Evolutionary conservation across 2,797 vertebrate genomes (phyloP).

Genomic region (Pangasius sanitwongsei): DNA sequence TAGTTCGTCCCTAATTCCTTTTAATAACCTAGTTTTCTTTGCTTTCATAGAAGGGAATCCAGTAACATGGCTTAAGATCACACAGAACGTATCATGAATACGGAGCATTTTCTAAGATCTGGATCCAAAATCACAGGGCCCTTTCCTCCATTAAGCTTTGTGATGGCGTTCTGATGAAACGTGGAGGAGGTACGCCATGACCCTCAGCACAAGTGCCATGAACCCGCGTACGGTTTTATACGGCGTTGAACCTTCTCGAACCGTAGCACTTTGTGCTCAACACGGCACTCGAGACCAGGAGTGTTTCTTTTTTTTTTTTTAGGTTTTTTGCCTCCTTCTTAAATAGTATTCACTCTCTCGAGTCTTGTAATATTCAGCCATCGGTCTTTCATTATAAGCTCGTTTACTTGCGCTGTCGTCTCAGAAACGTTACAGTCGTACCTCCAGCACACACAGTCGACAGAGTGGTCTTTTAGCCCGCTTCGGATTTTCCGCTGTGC

Average conservation of each 20-base stretch:
- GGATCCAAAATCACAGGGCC: neutral
- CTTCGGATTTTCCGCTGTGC: conserved; percentile 55
- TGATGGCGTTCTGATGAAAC: neutral
- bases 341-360: neutral
- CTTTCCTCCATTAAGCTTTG: neutral
- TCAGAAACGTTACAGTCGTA: neutral
- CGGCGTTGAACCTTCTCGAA: too few species aligned
- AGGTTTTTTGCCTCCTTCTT: neutral
- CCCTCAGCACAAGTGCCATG: neutral
- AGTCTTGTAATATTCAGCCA: neutral
- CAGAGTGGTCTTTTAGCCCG: neutral
- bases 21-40: neutral
- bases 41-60: neutral
- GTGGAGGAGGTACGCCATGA: neutral
- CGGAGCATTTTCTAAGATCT: neutral
- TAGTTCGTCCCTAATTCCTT: neutral
- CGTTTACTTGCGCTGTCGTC: neutral
- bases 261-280: neutral
- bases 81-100: neutral
- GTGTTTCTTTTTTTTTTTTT: neutral
- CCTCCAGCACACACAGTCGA: neutral
- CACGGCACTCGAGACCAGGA: neutral
- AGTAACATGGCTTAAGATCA: neutral
- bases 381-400: neutral
- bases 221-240: neutral